Conservation (phyloP, 2,797 vertebrate species). For the Myotis pilosus region DNA sequence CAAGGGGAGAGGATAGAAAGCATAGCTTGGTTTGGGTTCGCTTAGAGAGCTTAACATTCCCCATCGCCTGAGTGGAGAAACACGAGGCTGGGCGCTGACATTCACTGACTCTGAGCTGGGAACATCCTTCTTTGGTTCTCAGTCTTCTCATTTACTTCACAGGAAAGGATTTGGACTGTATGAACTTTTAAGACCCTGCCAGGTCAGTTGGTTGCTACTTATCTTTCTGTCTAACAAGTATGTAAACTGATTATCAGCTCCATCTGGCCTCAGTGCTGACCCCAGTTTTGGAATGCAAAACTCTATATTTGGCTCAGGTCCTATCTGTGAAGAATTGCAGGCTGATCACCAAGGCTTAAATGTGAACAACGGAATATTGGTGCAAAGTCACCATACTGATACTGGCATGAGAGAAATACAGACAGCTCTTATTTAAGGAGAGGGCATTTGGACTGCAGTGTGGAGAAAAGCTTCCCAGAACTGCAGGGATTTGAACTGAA, state of each 20-base stretch:
- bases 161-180: neutral
- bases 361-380: conserved; percentile 8
- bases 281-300: conserved; percentile 15
- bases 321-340: neutral
- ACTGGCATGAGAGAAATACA: neutral
- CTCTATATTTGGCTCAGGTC: conserved; percentile 1
- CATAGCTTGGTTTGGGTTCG: neutral
- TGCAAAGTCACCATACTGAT: neutral
- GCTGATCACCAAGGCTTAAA: conserved; percentile 4
- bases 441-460: neutral
- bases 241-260: neutral
- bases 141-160: conserved; percentile 7
- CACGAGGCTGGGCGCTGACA: neutral
- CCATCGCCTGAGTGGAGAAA: neutral
- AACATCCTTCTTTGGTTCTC: neutral
- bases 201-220: conserved; percentile 24
- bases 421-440: neutral
- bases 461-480: neutral
- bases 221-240: conserved; percentile 41
- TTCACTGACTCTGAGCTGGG: neutral
- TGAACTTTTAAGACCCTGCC: neutral
- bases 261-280: conserved; percentile 44
- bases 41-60: neutral
- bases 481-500: neutral
- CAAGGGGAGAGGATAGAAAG: neutral